phyloP scores from a whole-genome alignment of 2,888 invertebrate species.

The Melikaiella ostensackeni region DNA sequence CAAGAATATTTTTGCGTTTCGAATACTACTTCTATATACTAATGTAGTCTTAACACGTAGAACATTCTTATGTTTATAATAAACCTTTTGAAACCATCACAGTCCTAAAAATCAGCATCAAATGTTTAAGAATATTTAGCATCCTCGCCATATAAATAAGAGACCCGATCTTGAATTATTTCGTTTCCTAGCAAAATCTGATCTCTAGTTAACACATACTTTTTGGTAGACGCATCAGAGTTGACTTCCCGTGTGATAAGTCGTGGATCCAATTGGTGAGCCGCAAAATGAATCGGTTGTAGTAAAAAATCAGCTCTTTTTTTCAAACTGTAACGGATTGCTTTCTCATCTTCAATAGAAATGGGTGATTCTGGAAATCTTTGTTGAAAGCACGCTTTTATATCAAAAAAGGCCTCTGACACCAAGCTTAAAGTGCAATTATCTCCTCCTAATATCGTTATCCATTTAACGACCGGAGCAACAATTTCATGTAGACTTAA shows the following conservation, averaged over 20 bases:
- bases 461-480: too few relatives aligned
- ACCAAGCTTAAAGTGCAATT: too few relatives aligned
- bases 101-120: too few relatives aligned
- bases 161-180: conserved; percentile 1
- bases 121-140: not conserved
- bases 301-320: not conserved
- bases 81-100: too few relatives aligned
- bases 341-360: not conserved
- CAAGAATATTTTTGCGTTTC: too few relatives aligned
- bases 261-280: not conserved
- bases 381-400: not conserved
- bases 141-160: not conserved
- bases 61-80: too few relatives aligned
- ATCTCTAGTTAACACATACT: not conserved
- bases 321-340: not conserved
- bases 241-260: not conserved
- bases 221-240: conserved; percentile 3
- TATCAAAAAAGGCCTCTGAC: too few relatives aligned
- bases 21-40: too few relatives aligned
- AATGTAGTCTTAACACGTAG: too few relatives aligned
- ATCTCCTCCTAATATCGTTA: too few relatives aligned
- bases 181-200: not conserved
- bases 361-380: not conserved
- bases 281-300: not conserved
- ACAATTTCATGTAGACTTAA: too few relatives aligned